phyloP scores from a whole-genome alignment of 2,888 invertebrate species.

The Eupeodes latifasciatus region DNA sequence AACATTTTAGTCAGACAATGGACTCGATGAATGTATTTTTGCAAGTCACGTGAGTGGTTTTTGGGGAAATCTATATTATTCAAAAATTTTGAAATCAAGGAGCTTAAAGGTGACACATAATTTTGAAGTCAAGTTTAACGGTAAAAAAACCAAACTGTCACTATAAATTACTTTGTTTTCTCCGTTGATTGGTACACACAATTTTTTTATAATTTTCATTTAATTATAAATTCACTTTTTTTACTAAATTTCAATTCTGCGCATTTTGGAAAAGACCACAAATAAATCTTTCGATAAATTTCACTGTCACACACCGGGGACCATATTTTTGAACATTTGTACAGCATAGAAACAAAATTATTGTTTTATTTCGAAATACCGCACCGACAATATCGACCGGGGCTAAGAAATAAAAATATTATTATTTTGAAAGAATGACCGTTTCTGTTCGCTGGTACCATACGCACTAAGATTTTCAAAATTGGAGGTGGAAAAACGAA shows the following conservation, averaged over 20 bases:
- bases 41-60: slow-evolving; percentile 48
- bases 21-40: slow-evolving; percentile 1
- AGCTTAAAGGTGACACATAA: slow-evolving; percentile 51
- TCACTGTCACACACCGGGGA: slow-evolving; percentile 62
- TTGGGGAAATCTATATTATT: neutral
- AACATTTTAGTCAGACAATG: slow-evolving; percentile 50
- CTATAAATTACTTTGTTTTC: slow-evolving; percentile 59
- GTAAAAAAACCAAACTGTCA: slow-evolving; percentile 44
- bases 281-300: slow-evolving; percentile 39
- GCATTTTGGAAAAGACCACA: slow-evolving; percentile 47
- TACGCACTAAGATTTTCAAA: slow-evolving; percentile 70
- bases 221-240: slow-evolving; percentile 16
- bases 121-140: slow-evolving; percentile 48
- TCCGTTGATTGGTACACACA: slow-evolving; percentile 19
- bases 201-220: neutral
- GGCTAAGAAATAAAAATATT: slow-evolving; percentile 19
- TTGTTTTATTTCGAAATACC: slow-evolving; percentile 44
- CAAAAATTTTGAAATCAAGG: neutral
- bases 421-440: slow-evolving; percentile 38
- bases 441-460: slow-evolving; percentile 69
- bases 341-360: slow-evolving; percentile 43
- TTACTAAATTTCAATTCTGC: slow-evolving; percentile 41
- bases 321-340: slow-evolving; percentile 52
- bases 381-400: slow-evolving; percentile 23
- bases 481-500: slow-evolving; percentile 58